Percentiles rank a stretch among this genome's conserved stretches.
These are phyloP conservation scores for Eupithecia dodoneata DNA, from an alignment of 2,888 invertebrate species.

Conservation along the genomic window DNA sequence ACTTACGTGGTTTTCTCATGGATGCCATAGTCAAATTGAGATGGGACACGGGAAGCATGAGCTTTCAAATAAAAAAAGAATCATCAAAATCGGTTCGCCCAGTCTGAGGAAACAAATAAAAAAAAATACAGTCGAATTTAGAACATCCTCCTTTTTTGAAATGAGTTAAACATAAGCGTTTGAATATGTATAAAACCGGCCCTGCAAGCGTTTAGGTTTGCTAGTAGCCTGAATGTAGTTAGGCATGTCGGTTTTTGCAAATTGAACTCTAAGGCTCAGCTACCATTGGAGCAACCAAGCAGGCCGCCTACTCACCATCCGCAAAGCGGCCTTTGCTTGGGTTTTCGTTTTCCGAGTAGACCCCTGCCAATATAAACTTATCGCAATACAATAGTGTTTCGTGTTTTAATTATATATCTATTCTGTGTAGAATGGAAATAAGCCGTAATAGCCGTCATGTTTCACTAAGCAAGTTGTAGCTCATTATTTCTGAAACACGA, in stretches of 20 bases:
- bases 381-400: neutral
- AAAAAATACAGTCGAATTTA: too few species aligned
- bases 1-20: too few species aligned
- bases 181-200: neutral
- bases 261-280: neutral
- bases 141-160: too few species aligned
- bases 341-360: neutral
- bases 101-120: too few species aligned
- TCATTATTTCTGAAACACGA: slow-evolving; percentile 26
- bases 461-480: slow-evolving; percentile 8
- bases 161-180: too few species aligned
- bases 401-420: too few species aligned
- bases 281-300: neutral
- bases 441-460: neutral
- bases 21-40: too few species aligned
- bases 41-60: too few species aligned
- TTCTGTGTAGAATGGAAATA: neutral
- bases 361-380: neutral
- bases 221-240: neutral
- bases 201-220: neutral
- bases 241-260: neutral
- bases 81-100: too few species aligned
- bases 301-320: neutral
- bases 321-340: neutral
- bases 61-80: too few species aligned